Percentiles rank a stretch among this genome's conserved stretches.
Evolutionary conservation across 2,113 vertebrate genomes (phyloP).

Genomic region (Rhinichthys klamathensis): DNA sequence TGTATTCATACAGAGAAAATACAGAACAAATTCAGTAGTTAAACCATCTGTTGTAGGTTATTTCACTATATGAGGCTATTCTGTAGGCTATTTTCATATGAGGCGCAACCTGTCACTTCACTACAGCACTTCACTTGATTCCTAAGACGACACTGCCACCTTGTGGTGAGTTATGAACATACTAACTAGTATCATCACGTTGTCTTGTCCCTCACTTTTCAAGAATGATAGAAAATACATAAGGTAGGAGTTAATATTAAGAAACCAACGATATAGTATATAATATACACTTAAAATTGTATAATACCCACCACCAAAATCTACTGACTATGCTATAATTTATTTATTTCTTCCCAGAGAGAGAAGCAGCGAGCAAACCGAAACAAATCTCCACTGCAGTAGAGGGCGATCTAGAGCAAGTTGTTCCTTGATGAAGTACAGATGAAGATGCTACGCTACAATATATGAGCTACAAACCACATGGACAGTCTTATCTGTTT

Average conservation of each 20-base stretch:
- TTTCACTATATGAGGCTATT: too few species aligned
- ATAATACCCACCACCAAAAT: neutral
- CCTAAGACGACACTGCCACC: neutral
- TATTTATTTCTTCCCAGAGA: neutral
- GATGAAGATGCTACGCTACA: neutral
- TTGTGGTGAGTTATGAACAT: neutral
- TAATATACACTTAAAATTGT: neutral
- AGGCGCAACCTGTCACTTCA: neutral
- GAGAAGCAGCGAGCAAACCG: neutral
- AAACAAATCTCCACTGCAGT: neutral
- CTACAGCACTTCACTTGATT: too few species aligned
- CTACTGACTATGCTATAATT: neutral
- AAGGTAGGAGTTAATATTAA: neutral
- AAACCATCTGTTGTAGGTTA: neutral
- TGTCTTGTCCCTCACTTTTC: neutral
- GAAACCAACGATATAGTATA: neutral
- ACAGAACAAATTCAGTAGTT: neutral
- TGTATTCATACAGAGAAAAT: neutral
- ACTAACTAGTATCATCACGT: too few species aligned
- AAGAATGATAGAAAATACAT: neutral
- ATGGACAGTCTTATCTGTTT: neutral
- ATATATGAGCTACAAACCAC: neutral
- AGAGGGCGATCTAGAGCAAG: neutral
- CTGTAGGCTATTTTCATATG: neutral
- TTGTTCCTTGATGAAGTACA: neutral